Evolutionary conservation across 2,113 vertebrate species (phyloP).

Genomic region (Zapus hudsonius): DNA sequence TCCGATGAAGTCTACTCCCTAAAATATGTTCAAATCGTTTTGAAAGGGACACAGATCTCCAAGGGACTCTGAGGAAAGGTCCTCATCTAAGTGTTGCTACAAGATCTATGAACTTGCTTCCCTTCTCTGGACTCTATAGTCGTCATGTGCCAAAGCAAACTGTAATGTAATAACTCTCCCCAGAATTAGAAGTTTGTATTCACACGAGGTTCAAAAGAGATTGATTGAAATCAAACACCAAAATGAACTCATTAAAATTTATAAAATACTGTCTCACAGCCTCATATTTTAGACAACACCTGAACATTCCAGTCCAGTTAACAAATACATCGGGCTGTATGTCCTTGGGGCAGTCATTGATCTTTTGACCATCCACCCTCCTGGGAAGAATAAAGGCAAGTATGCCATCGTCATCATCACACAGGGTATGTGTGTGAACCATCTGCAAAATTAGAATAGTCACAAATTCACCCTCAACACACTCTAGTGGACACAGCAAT

Average conservation of each 20-base stretch:
- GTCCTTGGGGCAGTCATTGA: background rate
- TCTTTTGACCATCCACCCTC: background rate
- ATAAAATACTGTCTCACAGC: slow-evolving; percentile 22
- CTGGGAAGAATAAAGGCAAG: slow-evolving; percentile 1
- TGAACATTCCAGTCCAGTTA: background rate
- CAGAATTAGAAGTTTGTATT: slow-evolving; percentile 41
- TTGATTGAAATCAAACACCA: slow-evolving; percentile 36
- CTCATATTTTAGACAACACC: background rate
- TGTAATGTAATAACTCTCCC: background rate
- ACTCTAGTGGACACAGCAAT: background rate
- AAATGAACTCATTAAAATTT: slow-evolving; percentile 24
- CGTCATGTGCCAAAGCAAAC: background rate
- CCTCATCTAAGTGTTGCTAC: slow-evolving; percentile 19
- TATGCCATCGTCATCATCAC: background rate
- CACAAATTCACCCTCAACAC: background rate
- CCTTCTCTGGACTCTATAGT: background rate
- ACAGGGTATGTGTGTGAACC: background rate
- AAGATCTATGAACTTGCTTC: slow-evolving; percentile 13
- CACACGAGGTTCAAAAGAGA: background rate
- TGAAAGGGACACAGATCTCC: background rate
- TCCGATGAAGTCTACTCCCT: slow-evolving; percentile 11
- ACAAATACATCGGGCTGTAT: background rate
- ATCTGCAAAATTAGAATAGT: background rate
- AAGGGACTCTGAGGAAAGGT: background rate
- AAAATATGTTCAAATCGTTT: slow-evolving; percentile 46